Base-by-base conservation (phyloP, 2,888 invertebrate genomes). In the Drosophila falleni region DNA sequence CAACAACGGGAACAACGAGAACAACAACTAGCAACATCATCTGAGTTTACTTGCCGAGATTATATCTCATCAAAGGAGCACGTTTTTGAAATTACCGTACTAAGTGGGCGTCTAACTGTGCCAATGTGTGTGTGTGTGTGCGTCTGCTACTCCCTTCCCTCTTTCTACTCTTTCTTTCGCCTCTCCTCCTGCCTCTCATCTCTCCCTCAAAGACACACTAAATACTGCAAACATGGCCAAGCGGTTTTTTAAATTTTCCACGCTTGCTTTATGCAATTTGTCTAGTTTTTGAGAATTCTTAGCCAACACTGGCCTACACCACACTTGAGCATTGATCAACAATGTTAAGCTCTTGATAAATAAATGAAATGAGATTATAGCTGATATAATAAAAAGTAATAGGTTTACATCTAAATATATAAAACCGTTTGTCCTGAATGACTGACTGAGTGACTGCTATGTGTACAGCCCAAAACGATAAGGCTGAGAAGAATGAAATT, bases 31-130 rank as follows among this genome's bases (percentile, higher is more conserved):
- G 29, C 29, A 29, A 29, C 29, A 29, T 29, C 29, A 58, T 37
- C 42, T 54, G 47, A 47, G 39, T 26, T 56, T 39, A 16, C 19
- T 53, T 35, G 60, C 59, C 76, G 77, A 83, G 83, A 92, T 91
- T 89, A 87, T 90, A 91, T 90, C 90, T 89, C 91, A 92, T 91
- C 91, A 89, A 85, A 81, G 82, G 90, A 90, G 90, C 92, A 91
- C 92, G 92, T 91, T 91, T 91, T 85, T 73, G 79, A 89, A 91
- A 91, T 91, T 92, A 92, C 91, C 92, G 92, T 91, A 92, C 89
- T 90, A 91, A 91, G 92, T 92, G 91, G 91, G 91, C 92, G 92
- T 87, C 90, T 89, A 88, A 89, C 86, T 89, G 84, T 88, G 81
- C 77, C 84, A 87, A 46, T 29, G 29, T 29, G 8, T 51, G 19